Evolutionary conservation across 2,113 vertebrate genomes (phyloP).

Genomic region (Seriola quinqueradiata): DNA sequence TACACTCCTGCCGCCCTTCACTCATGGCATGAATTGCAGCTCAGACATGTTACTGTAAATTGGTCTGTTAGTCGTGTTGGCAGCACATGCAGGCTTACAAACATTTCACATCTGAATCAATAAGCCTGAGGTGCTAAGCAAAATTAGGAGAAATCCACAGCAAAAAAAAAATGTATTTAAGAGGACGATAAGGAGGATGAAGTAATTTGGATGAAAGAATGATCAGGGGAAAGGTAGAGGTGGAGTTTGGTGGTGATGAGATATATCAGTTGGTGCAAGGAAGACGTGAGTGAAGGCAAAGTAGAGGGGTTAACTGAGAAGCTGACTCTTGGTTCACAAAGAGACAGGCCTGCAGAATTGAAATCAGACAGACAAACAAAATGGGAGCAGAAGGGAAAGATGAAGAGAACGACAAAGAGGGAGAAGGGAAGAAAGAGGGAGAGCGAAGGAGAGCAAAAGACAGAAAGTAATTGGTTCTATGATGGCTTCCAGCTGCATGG

Average conservation of each 20-base stretch:
- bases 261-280: not conserved
- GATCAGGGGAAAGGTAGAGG: not conserved
- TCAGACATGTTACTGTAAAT: constrained; percentile 66
- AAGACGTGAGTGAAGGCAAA: constrained; percentile 16
- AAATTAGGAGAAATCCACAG: constrained; percentile 23
- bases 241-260: constrained; percentile 3
- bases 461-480: constrained; percentile 96
- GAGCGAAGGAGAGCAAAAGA: constrained; percentile 85
- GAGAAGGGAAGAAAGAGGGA: constrained; percentile 53
- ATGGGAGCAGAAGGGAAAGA: constrained; percentile 63
- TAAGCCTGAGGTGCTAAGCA: constrained; percentile 8
- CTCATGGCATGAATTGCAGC: constrained; percentile 48
- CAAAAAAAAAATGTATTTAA: not conserved
- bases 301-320: constrained; percentile 48
- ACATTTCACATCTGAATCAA: constrained; percentile 46
- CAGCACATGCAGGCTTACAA: constrained; percentile 29
- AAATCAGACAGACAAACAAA: constrained; percentile 74
- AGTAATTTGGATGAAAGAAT: constrained; percentile 23
- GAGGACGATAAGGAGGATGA: constrained; percentile 30
- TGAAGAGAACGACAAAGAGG: constrained; percentile 54
- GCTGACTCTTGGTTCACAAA: constrained; percentile 37
- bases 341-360: constrained; percentile 59
- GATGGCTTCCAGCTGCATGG: constrained; percentile 98
- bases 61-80: constrained; percentile 26
- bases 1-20: constrained; percentile 60